Percentiles rank a stretch among this genome's conserved stretches.
Conservation (phyloP, 2,888 invertebrate species). For the Mantis religiosa region DNA sequence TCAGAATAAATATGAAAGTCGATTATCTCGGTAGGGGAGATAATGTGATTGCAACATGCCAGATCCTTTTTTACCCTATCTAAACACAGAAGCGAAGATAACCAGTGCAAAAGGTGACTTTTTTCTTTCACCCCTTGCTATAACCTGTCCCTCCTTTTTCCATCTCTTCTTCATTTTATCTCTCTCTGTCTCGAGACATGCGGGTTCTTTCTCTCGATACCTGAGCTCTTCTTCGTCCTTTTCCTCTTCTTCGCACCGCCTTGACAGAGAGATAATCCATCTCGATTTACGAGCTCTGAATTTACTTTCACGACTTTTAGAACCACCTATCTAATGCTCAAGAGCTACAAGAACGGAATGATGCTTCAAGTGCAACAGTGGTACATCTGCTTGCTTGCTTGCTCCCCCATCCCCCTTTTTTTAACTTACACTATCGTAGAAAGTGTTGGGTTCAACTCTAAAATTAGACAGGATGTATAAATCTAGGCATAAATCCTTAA, state of each 20-base stretch:
- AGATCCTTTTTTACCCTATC: too few species aligned
- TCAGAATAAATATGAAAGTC: too few species aligned
- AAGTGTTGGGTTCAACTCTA: too few species aligned
- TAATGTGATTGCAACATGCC: too few species aligned
- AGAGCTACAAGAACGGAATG: conserved; percentile 12
- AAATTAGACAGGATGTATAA: too few species aligned
- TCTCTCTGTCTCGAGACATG: neutral
- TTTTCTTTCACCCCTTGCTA: too few species aligned
- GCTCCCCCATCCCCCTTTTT: too few species aligned
- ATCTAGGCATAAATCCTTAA: too few species aligned
- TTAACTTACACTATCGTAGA: too few species aligned
- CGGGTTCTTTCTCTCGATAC: neutral
- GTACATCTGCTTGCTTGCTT: neutral
- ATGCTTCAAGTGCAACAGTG: neutral
- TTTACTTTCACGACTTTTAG: conserved; percentile 22
- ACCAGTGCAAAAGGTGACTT: too few species aligned
- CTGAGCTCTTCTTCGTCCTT: neutral
- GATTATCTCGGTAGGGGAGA: too few species aligned
- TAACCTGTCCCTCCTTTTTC: neutral
- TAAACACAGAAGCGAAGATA: neutral
- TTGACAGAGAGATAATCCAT: conserved; percentile 31
- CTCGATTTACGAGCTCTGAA: conserved; percentile 31
- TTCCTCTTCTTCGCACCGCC: neutral
- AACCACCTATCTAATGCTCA: conserved; percentile 25
- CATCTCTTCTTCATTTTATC: neutral